These are phyloP conservation scores for Bombus haemorrhoidalis DNA, from an alignment of 1,140 invertebrate species.

Conservation along the genomic window DNA sequence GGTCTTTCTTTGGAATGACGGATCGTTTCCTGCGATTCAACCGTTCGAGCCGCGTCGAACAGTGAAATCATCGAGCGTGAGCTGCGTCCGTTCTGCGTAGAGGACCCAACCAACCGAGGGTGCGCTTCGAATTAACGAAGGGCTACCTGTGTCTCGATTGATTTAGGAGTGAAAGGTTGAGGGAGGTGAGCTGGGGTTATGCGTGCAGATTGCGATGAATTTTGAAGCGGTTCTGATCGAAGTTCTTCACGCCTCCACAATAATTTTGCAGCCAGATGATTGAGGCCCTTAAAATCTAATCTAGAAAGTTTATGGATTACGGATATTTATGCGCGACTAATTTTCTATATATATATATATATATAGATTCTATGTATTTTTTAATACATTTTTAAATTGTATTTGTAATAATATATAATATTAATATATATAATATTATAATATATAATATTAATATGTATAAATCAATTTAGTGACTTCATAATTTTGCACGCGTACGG, in stretches of 20 bases:
- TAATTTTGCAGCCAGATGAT: no score
- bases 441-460: no score
- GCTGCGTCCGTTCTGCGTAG: background rate
- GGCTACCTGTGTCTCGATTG: conserved; percentile 5
- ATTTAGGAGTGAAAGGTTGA: conserved; percentile 13
- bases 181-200: background rate
- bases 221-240: background rate
- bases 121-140: conserved; percentile 42
- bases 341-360: no score
- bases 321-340: no score
- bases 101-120: background rate
- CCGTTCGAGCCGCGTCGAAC: conserved; percentile 22
- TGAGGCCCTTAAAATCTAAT: no score
- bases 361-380: no score
- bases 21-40: conserved; percentile 50
- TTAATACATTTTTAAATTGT: no score
- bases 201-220: background rate
- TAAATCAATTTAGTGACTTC: no score
- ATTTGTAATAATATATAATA: no score
- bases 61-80: conserved; percentile 42
- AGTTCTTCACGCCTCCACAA: background rate
- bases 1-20: conserved; percentile 58
- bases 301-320: no score
- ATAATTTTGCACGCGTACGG: no score
- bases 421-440: no score